Evolutionary conservation across 2,113 vertebrate species (phyloP), one percentile per base, ranked within the genome.

Genomic region (Strix uralensis): DNA sequence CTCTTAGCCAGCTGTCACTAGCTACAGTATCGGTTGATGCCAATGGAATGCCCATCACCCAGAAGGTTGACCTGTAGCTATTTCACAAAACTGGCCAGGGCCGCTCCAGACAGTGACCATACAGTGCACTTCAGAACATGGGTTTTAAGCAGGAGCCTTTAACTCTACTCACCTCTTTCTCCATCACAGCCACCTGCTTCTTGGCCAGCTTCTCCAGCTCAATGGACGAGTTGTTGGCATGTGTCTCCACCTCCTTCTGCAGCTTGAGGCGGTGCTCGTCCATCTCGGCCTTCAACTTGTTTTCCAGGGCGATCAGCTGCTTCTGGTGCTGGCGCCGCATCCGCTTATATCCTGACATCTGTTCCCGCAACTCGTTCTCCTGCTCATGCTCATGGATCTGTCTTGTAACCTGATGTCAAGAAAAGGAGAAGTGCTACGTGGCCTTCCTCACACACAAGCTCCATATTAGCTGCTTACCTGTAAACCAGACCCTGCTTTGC

Each of bases 271-370:
- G 98, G 98, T 99, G 99, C 98, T 99, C 99, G 96, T 99, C 99
- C 99, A 99, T 99, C 98, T 99, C 99, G 84, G 99, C 99, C 98
- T 99, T 99, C 97, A 99, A 98, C 98, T 99, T 99, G 98, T 99
- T 99, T 97, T 99, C 99, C 98, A 99, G 98, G 97, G 99, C 99
- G 97, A 99, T 99, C 98, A 99, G 99, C 99, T 99, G 99, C 99
- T 99, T 99, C 99, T 99, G 99, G 99, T 99, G 99, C 98, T 99
- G 99, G 98, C 99, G 99, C 97, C 99, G 99, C 99, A 99, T 99
- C 98, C 99, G 99, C 98, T 99, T 99, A 98, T 99, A 99, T 97
- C 99, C 99, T 94, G 99, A 99, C 99, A 99, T 99, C 99, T 99
- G 99, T 98, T 99, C 99, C 96, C 99, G 99, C 98, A 99, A 98